Conservation (phyloP, 1,140 invertebrate species). For the Zaprionus lachaisei region DNA sequence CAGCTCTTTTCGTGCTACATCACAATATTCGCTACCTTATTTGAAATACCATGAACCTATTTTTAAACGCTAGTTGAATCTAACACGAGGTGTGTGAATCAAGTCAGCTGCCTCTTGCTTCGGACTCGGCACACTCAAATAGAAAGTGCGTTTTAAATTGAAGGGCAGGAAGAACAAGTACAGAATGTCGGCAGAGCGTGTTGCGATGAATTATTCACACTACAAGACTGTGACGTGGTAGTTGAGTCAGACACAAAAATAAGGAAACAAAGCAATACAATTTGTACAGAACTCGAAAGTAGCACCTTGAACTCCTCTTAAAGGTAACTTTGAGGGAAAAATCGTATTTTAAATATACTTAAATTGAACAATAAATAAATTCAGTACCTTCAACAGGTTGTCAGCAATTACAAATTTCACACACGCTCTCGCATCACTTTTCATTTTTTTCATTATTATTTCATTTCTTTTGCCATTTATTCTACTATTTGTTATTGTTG, state of each 20-base stretch:
- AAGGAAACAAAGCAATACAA: constrained; percentile 1
- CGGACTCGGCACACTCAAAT: not conserved
- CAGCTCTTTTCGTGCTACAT: no score
- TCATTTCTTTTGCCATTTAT: constrained; percentile 35
- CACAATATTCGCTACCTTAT: no score
- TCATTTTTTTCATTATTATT: constrained; percentile 69
- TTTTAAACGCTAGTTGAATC: not conserved
- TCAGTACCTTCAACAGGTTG: constrained; percentile 59
- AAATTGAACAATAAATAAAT: constrained; percentile 18
- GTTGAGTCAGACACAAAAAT: constrained; percentile 2
- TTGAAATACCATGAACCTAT: not conserved
- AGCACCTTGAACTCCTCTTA: not conserved
- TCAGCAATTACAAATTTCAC: constrained; percentile 56
- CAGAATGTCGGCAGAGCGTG: constrained; percentile 25
- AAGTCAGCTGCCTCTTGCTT: constrained; percentile 41
- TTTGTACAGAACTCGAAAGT: not conserved
- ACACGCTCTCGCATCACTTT: constrained; percentile 68
- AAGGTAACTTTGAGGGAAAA: not conserved
- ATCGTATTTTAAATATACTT: not conserved
- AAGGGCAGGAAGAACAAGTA: constrained; percentile 5
- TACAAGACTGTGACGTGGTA: constrained; percentile 29
- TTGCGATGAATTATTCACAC: constrained; percentile 46
- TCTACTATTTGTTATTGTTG: constrained; percentile 19
- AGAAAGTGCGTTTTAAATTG: constrained; percentile 31
- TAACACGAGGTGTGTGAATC: constrained; percentile 34